Conservation (phyloP, 2,797 vertebrate species). For the Crocidura indochinensis region DNA sequence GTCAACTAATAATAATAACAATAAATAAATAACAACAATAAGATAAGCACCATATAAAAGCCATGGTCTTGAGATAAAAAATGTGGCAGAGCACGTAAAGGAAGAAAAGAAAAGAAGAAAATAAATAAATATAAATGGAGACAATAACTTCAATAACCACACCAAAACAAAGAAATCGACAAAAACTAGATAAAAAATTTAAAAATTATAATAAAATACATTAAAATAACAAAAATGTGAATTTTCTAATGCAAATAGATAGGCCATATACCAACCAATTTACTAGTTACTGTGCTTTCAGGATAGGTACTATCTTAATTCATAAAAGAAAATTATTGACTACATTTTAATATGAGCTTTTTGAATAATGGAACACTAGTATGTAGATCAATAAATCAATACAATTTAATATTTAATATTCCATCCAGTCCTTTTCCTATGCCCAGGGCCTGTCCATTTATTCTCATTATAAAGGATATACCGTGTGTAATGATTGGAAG, state of each 20-base stretch:
- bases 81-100: too few species aligned
- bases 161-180: too few species aligned
- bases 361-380: constrained; percentile 8
- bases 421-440: constrained; percentile 42
- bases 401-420: constrained; percentile 72
- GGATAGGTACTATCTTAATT: constrained; percentile 3
- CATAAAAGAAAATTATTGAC: constrained; percentile 42
- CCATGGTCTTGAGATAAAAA: too few species aligned
- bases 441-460: neutral
- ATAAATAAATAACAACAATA: too few species aligned
- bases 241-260: constrained; percentile 19
- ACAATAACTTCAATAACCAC: too few species aligned
- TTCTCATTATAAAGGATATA: constrained; percentile 56
- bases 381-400: constrained; percentile 65
- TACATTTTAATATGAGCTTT: constrained; percentile 56
- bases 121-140: too few species aligned
- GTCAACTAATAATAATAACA: too few species aligned
- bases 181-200: too few species aligned
- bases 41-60: too few species aligned
- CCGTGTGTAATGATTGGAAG: neutral
- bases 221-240: constrained; percentile 33
- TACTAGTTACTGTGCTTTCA: neutral
- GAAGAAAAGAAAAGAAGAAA: too few species aligned
- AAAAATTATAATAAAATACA: neutral
- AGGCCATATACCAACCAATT: constrained; percentile 34